Evolutionary conservation across 1,140 invertebrate genomes (phyloP).

Genomic region (Bursaphelenchus mucronatus): DNA sequence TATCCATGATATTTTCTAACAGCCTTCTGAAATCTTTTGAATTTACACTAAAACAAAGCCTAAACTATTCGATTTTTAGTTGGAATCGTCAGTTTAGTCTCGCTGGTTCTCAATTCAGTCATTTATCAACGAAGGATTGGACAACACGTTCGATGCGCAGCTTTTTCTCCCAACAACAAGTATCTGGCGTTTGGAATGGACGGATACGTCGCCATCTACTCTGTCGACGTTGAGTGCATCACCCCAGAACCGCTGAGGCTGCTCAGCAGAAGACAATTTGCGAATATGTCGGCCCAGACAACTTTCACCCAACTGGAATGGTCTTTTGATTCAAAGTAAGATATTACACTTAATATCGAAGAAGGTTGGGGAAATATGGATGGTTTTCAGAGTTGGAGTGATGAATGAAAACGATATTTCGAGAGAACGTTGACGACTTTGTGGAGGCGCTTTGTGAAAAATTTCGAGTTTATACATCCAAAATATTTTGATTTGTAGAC

Average conservation of each 20-base stretch:
- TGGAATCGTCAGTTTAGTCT: slow-evolving; percentile 1
- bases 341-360: no score
- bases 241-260: slow-evolving; percentile 1
- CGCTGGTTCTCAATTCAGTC: slow-evolving; percentile 11
- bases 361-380: no score
- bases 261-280: background rate
- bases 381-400: no score
- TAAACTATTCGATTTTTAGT: background rate
- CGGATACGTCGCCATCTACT: slow-evolving; percentile 6
- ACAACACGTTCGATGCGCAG: slow-evolving; percentile 6
- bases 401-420: no score
- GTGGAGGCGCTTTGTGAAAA: no score
- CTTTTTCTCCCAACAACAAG: slow-evolving; percentile 20
- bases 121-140: slow-evolving; percentile 20
- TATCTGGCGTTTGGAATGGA: slow-evolving; percentile 20
- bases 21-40: no score
- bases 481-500: no score
- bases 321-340: background rate
- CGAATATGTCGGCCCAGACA: background rate
- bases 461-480: no score
- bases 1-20: no score
- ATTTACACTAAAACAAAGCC: no score
- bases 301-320: slow-evolving; percentile 9
- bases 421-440: no score
- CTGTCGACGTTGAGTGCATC: background rate